Percentiles rank a stretch among this genome's conserved stretches.
Conservation (phyloP, 2,888 invertebrate genomes). For the Eutolmus rufibarbis region DNA sequence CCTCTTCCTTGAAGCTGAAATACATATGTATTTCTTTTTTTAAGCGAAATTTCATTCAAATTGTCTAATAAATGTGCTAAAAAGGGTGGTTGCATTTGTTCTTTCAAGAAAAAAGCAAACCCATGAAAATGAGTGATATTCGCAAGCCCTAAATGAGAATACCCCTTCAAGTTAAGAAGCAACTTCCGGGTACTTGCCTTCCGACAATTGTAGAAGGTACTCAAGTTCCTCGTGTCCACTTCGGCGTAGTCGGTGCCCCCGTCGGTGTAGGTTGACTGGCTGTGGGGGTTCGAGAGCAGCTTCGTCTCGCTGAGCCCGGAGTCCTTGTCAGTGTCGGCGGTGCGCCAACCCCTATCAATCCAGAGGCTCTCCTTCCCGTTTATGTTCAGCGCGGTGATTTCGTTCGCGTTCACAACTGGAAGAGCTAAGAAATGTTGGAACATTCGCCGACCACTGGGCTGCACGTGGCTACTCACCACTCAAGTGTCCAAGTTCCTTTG, state of each 20-base stretch:
- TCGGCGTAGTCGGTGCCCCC: conserved; percentile 73
- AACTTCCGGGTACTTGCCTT: conserved; percentile 58
- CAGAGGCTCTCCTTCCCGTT: conserved; percentile 72
- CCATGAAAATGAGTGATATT: not conserved
- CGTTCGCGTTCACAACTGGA: conserved; percentile 63
- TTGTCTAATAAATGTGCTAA: not conserved
- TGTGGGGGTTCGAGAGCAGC: conserved; percentile 66
- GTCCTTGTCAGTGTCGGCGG: conserved; percentile 70
- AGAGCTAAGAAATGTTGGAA: conserved; percentile 32
- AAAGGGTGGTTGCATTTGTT: not conserved
- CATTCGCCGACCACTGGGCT: not conserved
- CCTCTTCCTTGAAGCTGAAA: too few relatives aligned
- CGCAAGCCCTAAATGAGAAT: not conserved
- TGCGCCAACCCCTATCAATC: conserved; percentile 75
- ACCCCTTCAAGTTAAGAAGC: conserved; percentile 15
- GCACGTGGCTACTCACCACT: conserved; percentile 64
- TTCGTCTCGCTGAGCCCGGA: conserved; percentile 67
- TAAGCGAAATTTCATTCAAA: not conserved
- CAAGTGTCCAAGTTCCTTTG: conserved; percentile 70
- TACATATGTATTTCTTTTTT: not conserved
- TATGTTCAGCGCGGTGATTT: conserved; percentile 63
- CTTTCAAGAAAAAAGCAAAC: not conserved
- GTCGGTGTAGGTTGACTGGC: conserved; percentile 62
- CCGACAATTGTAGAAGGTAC: conserved; percentile 75
- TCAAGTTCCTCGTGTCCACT: conserved; percentile 71